A percentile compares a stretch with the other conserved stretches of the same genome.
Evolutionary conservation across 2,888 invertebrate species (phyloP).

Genomic region (Ochropacha duplaris): DNA sequence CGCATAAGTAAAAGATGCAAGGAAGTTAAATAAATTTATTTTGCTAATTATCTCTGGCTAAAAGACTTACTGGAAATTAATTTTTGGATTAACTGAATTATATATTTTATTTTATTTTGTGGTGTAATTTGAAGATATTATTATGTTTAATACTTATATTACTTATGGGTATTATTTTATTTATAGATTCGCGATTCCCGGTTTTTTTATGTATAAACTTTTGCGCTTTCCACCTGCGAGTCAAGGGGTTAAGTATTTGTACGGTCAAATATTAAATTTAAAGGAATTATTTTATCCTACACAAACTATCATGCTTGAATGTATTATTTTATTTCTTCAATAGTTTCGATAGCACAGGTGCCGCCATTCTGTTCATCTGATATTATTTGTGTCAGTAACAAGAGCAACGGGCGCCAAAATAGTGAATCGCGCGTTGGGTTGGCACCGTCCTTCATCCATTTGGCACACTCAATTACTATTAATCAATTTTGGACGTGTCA

Average conservation of each 20-base stretch:
- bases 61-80: background rate
- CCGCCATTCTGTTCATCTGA: background rate
- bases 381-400: constrained; percentile 22
- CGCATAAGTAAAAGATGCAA: background rate
- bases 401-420: constrained; percentile 42
- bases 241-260: no score
- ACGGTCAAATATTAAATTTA: no score
- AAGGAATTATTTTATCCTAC: no score
- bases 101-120: background rate
- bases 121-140: no score
- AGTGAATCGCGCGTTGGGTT: constrained; percentile 18
- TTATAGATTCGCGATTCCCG: no score
- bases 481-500: constrained; percentile 29
- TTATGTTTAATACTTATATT: no score
- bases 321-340: no score
- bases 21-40: background rate
- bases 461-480: constrained; percentile 36
- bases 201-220: no score
- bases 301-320: no score
- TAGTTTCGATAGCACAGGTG: background rate
- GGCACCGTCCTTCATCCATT: constrained; percentile 22
- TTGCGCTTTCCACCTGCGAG: no score
- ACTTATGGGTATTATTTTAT: no score
- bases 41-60: background rate
- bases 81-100: no score